Base-by-base conservation (phyloP, 2,888 invertebrate genomes). In the Allolobophora icterica region DNA sequence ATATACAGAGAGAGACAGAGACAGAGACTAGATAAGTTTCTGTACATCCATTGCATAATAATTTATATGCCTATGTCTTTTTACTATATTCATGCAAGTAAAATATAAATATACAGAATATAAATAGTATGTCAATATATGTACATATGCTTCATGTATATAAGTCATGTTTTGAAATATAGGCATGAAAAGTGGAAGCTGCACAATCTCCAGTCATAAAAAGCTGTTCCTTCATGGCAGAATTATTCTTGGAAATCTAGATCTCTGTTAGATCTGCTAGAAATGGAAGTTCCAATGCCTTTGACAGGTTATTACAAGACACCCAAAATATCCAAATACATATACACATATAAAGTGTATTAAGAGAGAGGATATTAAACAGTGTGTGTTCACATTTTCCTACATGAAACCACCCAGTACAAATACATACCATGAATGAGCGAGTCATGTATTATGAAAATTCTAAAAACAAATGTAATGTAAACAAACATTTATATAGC, bases 51-150 rank as follows among this genome's bases (percentile, higher is more conserved):
- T 21, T 52, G 52, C n/a, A 71, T n/a, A 71, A 71, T n/a, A 71
- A 71, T 71, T 30, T 71, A 71, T n/a, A 71, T n/a, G n/a, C 71
- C 6, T 71, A n/a, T n/a, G 30, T n/a, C 30, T 52, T 52, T n/a
- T n/a, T 71, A 71, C n/a, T n/a, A n/a, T n/a, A n/a, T 30, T 71
- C 30, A 87, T 34, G 35, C 8, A 87, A 11, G 24, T 34, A 87
- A 35, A 87, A 24, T 83, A 83, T 83, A 83, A 35, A 87, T 87
- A 87, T 87, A 87, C 21, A 87, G 13, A 87, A 34, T 84, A 34
- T 84, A 84, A 17, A 84, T 8, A 34, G n/a, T n/a, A 71, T n/a
- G n/a, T 71, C 30, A n/a, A 71, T 71, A 71, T n/a, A 71, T n/a
- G n/a, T n/a, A 71, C n/a, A 71, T n/a, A n/a, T n/a, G 30, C 17